Percentiles rank a stretch among this genome's conserved stretches.
phyloP scores from a whole-genome alignment of 2,113 vertebrate species.

The Hoplias malabaricus region DNA sequence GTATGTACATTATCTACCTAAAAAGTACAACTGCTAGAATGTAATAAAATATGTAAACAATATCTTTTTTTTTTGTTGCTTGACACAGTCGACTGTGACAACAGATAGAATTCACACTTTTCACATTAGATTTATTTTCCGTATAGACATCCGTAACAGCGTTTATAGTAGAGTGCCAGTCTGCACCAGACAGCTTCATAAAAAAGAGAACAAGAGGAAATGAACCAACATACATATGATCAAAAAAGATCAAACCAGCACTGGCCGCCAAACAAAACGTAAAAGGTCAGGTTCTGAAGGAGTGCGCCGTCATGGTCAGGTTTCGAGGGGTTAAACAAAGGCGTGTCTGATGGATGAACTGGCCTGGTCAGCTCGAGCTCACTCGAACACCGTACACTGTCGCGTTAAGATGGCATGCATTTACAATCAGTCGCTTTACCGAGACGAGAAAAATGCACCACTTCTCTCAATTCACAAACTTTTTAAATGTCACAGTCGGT shows the following conservation, averaged over 20 bases:
- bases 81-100: conserved; percentile 96
- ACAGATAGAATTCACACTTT: conserved; percentile 91
- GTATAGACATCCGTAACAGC: conserved; percentile 90
- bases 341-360: conserved; percentile 59
- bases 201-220: conserved; percentile 73
- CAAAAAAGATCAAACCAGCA: conserved; percentile 69
- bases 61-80: conserved; percentile 83
- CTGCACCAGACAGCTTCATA: conserved; percentile 80
- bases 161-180: conserved; percentile 81
- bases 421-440: conserved; percentile 73
- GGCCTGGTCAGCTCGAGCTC: conserved; percentile 58
- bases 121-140: conserved; percentile 86
- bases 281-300: neutral
- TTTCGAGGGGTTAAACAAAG: conserved; percentile 37
- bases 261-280: conserved; percentile 60
- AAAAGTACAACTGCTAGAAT: conserved; percentile 94
- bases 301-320: conserved; percentile 30
- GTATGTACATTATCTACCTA: conserved; percentile 90
- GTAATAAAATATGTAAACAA: conserved; percentile 99
- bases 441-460: conserved; percentile 61
- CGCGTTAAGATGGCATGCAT: conserved; percentile 75
- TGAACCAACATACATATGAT: conserved; percentile 71
- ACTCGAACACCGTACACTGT: conserved; percentile 60
- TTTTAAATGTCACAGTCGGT: conserved; percentile 58
- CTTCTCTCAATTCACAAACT: conserved; percentile 61